Evolutionary conservation across 2,797 vertebrate species (phyloP), one percentile per base, ranked within the genome.

Genomic region (Enteromius treurensis): DNA sequence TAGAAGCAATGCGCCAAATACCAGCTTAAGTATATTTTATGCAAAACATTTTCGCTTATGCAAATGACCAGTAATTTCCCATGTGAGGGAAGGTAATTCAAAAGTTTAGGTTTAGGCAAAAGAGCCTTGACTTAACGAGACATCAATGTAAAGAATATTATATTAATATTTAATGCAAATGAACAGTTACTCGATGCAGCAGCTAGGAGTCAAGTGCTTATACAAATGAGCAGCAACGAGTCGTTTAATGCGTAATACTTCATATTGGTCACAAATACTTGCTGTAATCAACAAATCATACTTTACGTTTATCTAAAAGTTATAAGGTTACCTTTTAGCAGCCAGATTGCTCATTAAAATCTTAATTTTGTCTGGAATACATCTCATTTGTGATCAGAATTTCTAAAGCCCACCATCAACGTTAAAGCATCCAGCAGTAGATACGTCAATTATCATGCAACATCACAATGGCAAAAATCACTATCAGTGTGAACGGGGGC

Each of bases 371-470:
- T 37, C 13, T 40, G 19, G 37, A 40, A 68, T 23, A 42, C 5
- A 23, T 70, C 68, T 47, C 3, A 70, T 26, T 70, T 70, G n/a
- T 70, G 13, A 26, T 70, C 7, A 9, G 40, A 70, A 23, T 55
- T 55, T 37, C 3, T 37, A 14, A 74, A 55, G 71, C 71, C 19
- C 49, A 53, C 29, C 11, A 55, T 53, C 51, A n/a, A 37, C 0
- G 2, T 55, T n/a, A 17, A 21, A 9, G 4, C 47, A 53, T 74
- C 51, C 21, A 76, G 23, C 40, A 15, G 3, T 34, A 78, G 10
- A 60, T 32, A 77, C 37, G 10, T 77, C 13, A 68, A 79, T 71
- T 82, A 85, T 71, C 74, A 40, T 1, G 32, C 21, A 53, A 53
- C 19, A 74, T 74, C 37, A 60, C 23, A 45, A 23, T 0, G 19